phyloP scores from a whole-genome alignment of 2,888 invertebrate genomes.

The Conistra vaccinii region DNA sequence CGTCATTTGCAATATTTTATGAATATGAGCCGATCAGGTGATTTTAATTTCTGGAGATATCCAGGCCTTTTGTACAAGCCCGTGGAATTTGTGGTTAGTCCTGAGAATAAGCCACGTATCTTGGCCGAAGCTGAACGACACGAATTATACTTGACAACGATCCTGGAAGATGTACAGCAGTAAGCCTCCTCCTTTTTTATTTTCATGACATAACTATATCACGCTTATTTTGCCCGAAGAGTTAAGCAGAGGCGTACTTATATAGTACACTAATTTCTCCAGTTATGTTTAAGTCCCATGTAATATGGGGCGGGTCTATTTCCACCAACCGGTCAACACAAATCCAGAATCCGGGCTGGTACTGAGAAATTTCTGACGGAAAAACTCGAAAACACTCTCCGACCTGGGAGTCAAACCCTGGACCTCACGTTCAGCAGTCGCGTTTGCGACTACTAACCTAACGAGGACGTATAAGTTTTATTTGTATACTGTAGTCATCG shows the following conservation, averaged over 20 bases:
- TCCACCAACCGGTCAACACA: background rate
- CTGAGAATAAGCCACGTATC: slow-evolving; percentile 70
- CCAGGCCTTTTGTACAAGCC: slow-evolving; percentile 74
- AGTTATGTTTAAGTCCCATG: no score
- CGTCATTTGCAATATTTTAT: slow-evolving; percentile 76
- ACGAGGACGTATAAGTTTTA: no score
- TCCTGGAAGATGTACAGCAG: slow-evolving; percentile 81
- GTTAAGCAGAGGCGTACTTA: no score
- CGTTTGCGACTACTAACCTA: no score
- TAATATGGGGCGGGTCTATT: background rate
- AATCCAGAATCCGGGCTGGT: no score
- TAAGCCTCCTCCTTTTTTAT: slow-evolving; percentile 57
- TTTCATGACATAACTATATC: no score
- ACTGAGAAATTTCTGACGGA: background rate
- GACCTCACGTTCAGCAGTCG: no score
- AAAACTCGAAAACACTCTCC: no score
- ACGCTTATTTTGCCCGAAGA: no score
- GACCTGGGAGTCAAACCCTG: no score
- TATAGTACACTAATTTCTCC: background rate
- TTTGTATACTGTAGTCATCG: no score
- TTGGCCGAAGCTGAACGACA: slow-evolving; percentile 63
- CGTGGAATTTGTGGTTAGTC: slow-evolving; percentile 79
- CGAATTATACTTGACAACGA: slow-evolving; percentile 73
- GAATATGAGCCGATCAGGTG: slow-evolving; percentile 67
- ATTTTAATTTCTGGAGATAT: slow-evolving; percentile 79